These are phyloP conservation scores for Caenorhabditis inopinata DNA, from an alignment of 1,140 invertebrate species.

Conservation along the genomic window DNA sequence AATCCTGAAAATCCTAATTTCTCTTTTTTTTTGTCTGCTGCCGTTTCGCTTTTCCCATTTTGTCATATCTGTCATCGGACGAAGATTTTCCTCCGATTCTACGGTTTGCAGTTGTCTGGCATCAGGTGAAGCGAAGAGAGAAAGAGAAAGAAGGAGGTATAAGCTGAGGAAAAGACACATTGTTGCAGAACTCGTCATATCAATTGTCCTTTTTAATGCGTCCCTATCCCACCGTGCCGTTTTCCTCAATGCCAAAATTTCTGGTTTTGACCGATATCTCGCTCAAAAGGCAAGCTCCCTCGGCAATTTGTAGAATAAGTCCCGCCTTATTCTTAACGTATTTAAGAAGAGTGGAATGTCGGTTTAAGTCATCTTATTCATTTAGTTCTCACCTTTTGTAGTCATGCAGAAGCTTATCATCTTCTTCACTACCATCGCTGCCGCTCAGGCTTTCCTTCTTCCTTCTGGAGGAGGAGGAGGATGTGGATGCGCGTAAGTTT, in stretches of 20 bases:
- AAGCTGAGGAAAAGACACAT: neutral
- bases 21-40: neutral
- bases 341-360: neutral
- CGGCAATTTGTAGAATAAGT: neutral
- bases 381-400: neutral
- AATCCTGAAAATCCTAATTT: constrained; percentile 29
- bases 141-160: neutral
- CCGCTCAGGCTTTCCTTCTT: constrained; percentile 24
- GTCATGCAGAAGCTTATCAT: constrained; percentile 16
- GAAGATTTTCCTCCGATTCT: neutral
- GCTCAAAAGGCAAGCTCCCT: constrained; percentile 13
- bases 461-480: constrained; percentile 16
- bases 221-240: constrained; percentile 25
- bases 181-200: constrained; percentile 32
- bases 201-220: constrained; percentile 19
- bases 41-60: neutral
- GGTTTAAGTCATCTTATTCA: neutral
- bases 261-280: constrained; percentile 14
- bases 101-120: neutral
- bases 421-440: constrained; percentile 11
- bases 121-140: neutral
- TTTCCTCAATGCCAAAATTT: constrained; percentile 3
- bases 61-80: constrained; percentile 8
- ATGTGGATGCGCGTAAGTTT: constrained; percentile 30
- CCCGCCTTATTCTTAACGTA: neutral